Conservation (phyloP, 2,888 invertebrate genomes). For the Erebia ligea region DNA sequence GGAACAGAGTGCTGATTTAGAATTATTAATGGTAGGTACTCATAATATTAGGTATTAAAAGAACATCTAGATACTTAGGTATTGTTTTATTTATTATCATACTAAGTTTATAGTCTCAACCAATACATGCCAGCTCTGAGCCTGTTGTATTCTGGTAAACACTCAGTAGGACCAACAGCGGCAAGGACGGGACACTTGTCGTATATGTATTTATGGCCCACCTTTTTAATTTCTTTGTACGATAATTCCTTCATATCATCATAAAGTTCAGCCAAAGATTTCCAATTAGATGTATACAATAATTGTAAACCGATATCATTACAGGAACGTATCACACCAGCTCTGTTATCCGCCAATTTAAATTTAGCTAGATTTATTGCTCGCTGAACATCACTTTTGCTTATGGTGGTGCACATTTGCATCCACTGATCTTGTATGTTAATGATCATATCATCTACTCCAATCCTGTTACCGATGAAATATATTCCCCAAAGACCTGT, state of each 20-base stretch:
- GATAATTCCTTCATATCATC: conserved; percentile 35
- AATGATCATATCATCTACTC: conserved; percentile 63
- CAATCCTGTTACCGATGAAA: conserved; percentile 57
- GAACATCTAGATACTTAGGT: too few species aligned
- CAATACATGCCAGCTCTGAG: conserved; percentile 64
- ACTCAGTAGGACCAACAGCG: conserved; percentile 71
- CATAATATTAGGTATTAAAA: too few species aligned
- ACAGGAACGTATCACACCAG: conserved; percentile 56
- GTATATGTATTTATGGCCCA: conserved; percentile 60
- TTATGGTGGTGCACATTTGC: conserved; percentile 59
- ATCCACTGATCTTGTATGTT: conserved; percentile 68
- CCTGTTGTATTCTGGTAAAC: conserved; percentile 65
- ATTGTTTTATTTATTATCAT: too few species aligned
- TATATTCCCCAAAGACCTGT: conserved; percentile 78
- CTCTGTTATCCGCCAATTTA: conserved; percentile 52
- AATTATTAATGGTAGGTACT: too few species aligned
- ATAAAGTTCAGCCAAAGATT: conserved; percentile 43
- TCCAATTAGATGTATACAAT: conserved; percentile 54
- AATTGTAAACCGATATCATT: conserved; percentile 64
- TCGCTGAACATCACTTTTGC: conserved; percentile 54
- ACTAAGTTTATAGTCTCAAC: conserved; percentile 54
- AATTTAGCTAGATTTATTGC: conserved; percentile 60
- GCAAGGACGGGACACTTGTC: conserved; percentile 70
- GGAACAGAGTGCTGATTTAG: too few species aligned
- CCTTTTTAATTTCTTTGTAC: conserved; percentile 39